These are phyloP conservation scores for Calephelis virginiensis DNA, from an alignment of 1,140 invertebrate genomes.

Conservation along the genomic window DNA sequence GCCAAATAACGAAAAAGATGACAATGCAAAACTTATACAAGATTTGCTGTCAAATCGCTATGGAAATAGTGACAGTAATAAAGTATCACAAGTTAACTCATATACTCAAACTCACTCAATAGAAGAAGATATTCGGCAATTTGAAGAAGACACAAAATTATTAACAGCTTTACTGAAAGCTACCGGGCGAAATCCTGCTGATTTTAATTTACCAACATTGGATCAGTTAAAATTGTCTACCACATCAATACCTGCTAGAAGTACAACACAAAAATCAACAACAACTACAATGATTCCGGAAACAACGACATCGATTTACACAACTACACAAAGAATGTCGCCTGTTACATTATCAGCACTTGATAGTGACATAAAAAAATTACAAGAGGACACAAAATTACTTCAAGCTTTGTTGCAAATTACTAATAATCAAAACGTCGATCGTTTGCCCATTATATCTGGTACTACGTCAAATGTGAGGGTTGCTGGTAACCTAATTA, in stretches of 20 bases:
- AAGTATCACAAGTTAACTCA: constrained; percentile 19
- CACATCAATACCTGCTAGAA: constrained; percentile 17
- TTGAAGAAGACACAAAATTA: constrained; percentile 67
- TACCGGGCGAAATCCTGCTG: constrained; percentile 55
- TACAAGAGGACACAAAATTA: constrained; percentile 52
- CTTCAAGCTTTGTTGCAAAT: constrained; percentile 52
- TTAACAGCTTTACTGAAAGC: constrained; percentile 63
- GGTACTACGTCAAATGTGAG: constrained; percentile 66
- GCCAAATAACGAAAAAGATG: constrained; percentile 38
- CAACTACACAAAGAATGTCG: constrained; percentile 28
- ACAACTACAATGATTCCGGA: constrained; percentile 25
- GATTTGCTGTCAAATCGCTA: constrained; percentile 38
- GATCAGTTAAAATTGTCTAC: constrained; percentile 32
- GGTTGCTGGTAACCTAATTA: constrained; percentile 61
- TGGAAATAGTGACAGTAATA: constrained; percentile 29
- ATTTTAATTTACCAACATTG: constrained; percentile 50
- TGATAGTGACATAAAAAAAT: constrained; percentile 43
- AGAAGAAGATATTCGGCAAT: constrained; percentile 59
- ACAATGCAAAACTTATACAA: constrained; percentile 55
- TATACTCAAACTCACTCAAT: constrained; percentile 52
- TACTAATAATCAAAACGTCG: constrained; percentile 40
- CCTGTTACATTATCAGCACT: constrained; percentile 37
- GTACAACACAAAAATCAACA: constrained; percentile 33
- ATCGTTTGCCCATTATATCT: constrained; percentile 55
- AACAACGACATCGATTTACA: constrained; percentile 32